Evolutionary conservation across 2,113 vertebrate genomes (phyloP).

Genomic region (Campylomormyrus numenius): DNA sequence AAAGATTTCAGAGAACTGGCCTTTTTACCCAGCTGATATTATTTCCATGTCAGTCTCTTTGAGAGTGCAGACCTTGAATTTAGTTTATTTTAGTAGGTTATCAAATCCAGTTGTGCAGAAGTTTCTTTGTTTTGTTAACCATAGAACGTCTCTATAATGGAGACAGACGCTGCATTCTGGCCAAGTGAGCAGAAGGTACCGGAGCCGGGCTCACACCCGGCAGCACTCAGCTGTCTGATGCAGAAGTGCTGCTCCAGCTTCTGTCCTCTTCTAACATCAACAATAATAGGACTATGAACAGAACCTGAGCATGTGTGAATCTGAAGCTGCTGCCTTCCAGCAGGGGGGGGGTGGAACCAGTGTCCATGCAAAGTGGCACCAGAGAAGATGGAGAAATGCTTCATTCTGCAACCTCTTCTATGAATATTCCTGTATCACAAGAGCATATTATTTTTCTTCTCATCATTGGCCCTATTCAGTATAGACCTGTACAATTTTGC

Average conservation of each 20-base stretch:
- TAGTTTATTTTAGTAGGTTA: not conserved
- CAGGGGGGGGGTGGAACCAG: not conserved
- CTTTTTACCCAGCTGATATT: not conserved
- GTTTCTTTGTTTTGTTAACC: not conserved
- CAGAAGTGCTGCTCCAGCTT: not conserved
- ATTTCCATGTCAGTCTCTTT: not conserved
- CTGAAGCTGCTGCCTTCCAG: not conserved
- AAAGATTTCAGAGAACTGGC: not conserved
- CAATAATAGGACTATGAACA: not conserved
- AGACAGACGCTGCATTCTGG: not conserved
- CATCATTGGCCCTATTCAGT: not conserved
- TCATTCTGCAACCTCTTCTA: not conserved
- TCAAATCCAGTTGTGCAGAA: not conserved
- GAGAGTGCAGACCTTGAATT: not conserved
- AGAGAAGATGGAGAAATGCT: not conserved
- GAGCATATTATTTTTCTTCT: not conserved
- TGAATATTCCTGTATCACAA: not conserved
- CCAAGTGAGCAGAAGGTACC: not conserved
- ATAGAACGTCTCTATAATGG: not conserved
- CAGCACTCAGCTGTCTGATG: not conserved
- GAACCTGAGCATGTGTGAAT: not conserved
- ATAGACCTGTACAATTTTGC: not conserved
- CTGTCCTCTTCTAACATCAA: not conserved
- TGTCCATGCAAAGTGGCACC: not conserved
- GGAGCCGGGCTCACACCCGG: not conserved